Base-by-base conservation (phyloP, 1,140 invertebrate species). In the Pachyrhynchus sulphureomaculatus region DNA sequence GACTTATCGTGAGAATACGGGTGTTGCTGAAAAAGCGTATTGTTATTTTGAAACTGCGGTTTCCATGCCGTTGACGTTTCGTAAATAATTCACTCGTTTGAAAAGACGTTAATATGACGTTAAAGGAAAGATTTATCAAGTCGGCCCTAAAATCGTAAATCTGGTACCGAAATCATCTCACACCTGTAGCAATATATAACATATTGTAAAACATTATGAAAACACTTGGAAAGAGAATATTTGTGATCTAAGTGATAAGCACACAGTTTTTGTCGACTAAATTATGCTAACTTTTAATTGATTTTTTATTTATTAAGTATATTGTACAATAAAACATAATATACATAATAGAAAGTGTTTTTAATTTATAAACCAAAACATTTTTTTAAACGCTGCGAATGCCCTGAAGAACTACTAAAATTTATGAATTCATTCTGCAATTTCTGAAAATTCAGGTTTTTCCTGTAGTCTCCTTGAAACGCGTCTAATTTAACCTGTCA, bases 161-260 rank as follows among this genome's bases (percentile, higher is more conserved):
- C 52, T 41, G 4, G 52, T 17, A 2, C 33, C 21, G 29, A 33
- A 57, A 34, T 13, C 42, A 23, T 15, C 21, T 42, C 21, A 41
- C 26, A 41, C 26, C 17, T 44, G 45, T 61, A 61, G 48, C 58
- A 61, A 61, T 61, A 61, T 61, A 21, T 42, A 37, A 13, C 15
- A 37, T 37, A 17, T n/a, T 26, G 12, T 41, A 42, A 52, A 17
- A 52, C 18, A 60, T 60, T 51, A 33, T 60, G 39, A 51, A 48
- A 29, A 39, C 48, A 44, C 41, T 26, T 55, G 32, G 26, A 24
- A n/a, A 20, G 17, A 39, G 33, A 51, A 54, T 54, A 62, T 62
- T 62, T 62, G 60, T 62, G 60, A 62, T 62, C 37, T 62, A 62
- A 62, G 33, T 49, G 45, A 62, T 62, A 62, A 62, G 60, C 52